These are phyloP conservation scores for Silurus asotus DNA, from an alignment of 2,113 vertebrate genomes.

Conservation along the genomic window DNA sequence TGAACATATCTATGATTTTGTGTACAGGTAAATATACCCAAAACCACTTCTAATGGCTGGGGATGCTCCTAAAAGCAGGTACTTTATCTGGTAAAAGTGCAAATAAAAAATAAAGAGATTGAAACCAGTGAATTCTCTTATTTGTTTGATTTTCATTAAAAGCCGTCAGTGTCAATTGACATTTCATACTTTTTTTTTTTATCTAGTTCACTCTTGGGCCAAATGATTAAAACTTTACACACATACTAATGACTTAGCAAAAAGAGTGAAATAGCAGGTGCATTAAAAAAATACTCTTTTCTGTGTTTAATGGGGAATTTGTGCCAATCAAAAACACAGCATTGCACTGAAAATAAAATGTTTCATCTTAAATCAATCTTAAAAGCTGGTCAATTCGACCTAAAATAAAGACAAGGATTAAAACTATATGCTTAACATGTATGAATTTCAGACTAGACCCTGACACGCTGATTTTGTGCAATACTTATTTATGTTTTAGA, in stretches of 20 bases:
- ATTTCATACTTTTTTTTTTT: background rate
- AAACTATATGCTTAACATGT: background rate
- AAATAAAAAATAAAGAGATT: background rate
- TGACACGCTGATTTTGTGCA: no score
- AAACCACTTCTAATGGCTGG: background rate
- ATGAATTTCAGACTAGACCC: background rate
- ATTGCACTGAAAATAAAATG: background rate
- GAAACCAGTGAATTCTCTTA: background rate
- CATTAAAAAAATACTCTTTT: background rate
- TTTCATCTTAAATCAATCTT: background rate
- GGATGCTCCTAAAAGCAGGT: background rate
- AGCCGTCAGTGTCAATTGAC: background rate
- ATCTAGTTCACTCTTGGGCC: background rate
- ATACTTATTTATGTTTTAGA: background rate
- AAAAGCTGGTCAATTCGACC: background rate
- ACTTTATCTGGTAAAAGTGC: background rate
- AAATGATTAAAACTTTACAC: background rate
- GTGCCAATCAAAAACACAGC: no score
- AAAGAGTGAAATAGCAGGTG: background rate
- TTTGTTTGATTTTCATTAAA: background rate
- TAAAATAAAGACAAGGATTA: background rate
- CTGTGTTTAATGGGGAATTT: background rate
- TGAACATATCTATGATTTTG: background rate
- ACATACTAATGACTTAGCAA: background rate
- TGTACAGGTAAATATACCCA: background rate